phyloP scores from a whole-genome alignment of 2,888 invertebrate genomes.

The Ferdinandea cuprea region DNA sequence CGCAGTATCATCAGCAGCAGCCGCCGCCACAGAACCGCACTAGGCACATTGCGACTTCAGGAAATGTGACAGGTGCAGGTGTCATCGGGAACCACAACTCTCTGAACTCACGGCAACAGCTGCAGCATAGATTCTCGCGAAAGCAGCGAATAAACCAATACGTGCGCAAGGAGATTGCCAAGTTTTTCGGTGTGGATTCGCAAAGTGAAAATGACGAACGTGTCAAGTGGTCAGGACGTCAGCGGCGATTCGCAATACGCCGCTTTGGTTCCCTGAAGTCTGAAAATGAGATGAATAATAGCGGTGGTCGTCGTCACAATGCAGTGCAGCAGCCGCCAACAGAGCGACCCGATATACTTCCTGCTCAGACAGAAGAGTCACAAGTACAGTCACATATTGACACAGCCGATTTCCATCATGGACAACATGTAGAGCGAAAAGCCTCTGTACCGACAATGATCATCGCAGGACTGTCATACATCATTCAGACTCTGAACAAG shows the following conservation, averaged over 20 bases:
- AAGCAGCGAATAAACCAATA: conserved; percentile 81
- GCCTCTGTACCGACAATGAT: conserved; percentile 81
- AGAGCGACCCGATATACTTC: conserved; percentile 82
- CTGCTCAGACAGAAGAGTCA: conserved; percentile 79
- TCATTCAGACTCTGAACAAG: conserved; percentile 85
- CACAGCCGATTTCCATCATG: conserved; percentile 76
- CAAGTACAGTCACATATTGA: conserved; percentile 60
- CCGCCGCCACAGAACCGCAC: conserved; percentile 51
- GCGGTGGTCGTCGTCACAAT: conserved; percentile 62
- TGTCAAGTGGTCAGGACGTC: conserved; percentile 81
- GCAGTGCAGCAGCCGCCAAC: conserved; percentile 72
- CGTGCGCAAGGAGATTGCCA: conserved; percentile 80
- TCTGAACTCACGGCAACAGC: conserved; percentile 75
- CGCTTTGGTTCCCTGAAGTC: conserved; percentile 79
- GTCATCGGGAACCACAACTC: conserved; percentile 72
- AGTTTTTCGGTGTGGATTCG: conserved; percentile 82
- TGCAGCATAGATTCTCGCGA: conserved; percentile 77
- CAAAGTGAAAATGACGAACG: conserved; percentile 80
- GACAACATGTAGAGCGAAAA: conserved; percentile 82
- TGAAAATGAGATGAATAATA: conserved; percentile 71
- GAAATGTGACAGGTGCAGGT: conserved; percentile 20
- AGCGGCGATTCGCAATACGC: conserved; percentile 81
- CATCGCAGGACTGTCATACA: conserved; percentile 79
- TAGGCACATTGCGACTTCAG: conserved; percentile 48
- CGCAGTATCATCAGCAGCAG: conserved; percentile 56